Percentiles rank a stretch among this genome's conserved stretches.
Conservation (phyloP, 2,113 vertebrate genomes). For the Passer domesticus region DNA sequence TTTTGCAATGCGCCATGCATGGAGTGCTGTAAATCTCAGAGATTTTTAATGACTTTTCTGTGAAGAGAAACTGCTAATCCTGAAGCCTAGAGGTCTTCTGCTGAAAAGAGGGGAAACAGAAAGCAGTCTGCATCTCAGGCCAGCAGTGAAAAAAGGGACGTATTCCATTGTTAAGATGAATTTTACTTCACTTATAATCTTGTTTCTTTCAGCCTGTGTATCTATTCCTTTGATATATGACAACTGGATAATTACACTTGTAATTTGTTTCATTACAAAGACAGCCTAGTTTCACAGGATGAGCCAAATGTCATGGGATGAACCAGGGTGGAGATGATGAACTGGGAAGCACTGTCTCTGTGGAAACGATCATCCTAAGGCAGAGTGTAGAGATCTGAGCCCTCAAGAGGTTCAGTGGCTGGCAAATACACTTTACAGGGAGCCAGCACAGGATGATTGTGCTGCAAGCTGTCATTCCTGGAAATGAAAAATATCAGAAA, state of each 20-base stretch:
- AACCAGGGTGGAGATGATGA: not conserved
- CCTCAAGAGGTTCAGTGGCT: not conserved
- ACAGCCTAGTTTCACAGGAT: not conserved
- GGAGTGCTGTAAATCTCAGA: not conserved
- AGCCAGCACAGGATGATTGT: not conserved
- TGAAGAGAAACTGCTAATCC: not conserved
- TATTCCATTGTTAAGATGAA: not conserved
- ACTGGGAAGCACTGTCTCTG: not conserved
- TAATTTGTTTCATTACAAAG: conserved; percentile 17
- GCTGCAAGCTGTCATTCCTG: not conserved
- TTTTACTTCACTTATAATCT: not conserved
- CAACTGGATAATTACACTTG: not conserved
- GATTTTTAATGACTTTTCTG: not conserved
- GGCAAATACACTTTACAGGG: not conserved
- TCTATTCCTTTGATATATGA: not conserved
- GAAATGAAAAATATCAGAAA: not conserved
- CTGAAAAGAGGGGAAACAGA: not conserved
- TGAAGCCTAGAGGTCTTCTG: not conserved
- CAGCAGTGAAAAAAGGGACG: not conserved
- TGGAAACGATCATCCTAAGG: not conserved
- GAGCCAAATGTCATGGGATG: not conserved
- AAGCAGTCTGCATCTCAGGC: not conserved
- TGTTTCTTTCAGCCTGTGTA: not conserved
- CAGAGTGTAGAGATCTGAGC: not conserved
- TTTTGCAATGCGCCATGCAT: not conserved